Evolutionary conservation across 1,140 invertebrate species (phyloP), one percentile per base, ranked within the genome.

Genomic region (Antheraea pernyi): DNA sequence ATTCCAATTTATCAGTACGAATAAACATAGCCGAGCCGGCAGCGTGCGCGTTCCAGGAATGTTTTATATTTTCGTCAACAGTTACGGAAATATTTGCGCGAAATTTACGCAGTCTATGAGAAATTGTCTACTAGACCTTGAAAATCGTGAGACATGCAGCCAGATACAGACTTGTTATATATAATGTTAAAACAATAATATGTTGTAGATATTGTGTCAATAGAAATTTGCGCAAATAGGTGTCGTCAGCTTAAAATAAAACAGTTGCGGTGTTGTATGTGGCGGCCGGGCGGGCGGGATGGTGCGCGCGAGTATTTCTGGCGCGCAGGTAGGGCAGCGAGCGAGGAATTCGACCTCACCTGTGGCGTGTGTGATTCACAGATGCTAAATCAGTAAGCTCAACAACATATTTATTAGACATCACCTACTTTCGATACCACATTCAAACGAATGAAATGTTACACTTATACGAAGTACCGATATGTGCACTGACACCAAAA

Each of bases 341-440:
- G 82, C 79, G 81, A 76, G 85, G 89, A 91, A 92, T 92, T 80
- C 88, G 89, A 89, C 86, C 88, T 91, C 87, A 92, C 89, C 89
- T 92, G 60, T 36, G 88, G 81, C 79, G 71, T 73, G 77, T 79
- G 85, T 92, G 89, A 92, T 85, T 92, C 89, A 92, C 83, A 79
- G 81, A 76, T 46, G 77, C 89, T 91, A 91, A 89, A 86, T 89
- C 78, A 87, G 86, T 85, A 70, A 75, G 82, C 83, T 86, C 85
- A 79, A 85, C 85, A 79, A 85, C 81, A 82, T 86, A 83, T 84
- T 87, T 81, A 81, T 86, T 81, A 75, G 75, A 81, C 78, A 76
- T 78, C 77, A 74, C 73, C 74, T 74, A 77, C 67, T 76, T 75
- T 67, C 69, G 67, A 75, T 76, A 68, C 71, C 67, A 76, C 70